Evolutionary conservation across 1,140 invertebrate species (phyloP).

Genomic region (Ostrea edulis): DNA sequence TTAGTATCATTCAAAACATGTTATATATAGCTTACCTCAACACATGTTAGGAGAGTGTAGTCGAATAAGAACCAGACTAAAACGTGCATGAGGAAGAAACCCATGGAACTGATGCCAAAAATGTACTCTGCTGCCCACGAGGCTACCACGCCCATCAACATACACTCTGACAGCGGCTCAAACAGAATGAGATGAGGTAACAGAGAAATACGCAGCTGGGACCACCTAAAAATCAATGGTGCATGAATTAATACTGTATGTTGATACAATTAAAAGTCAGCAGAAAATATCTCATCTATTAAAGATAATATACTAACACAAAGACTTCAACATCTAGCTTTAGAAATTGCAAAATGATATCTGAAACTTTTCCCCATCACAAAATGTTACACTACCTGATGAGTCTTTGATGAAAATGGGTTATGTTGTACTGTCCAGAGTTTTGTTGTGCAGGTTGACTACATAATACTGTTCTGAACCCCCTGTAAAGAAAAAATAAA

Average conservation of each 20-base stretch:
- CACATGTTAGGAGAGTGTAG: slow-evolving; percentile 92
- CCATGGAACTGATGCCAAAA: slow-evolving; percentile 92
- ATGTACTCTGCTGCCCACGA: slow-evolving; percentile 88
- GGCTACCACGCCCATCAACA: slow-evolving; percentile 91
- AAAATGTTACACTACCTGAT: slow-evolving; percentile 81
- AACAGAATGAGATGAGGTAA: slow-evolving; percentile 93
- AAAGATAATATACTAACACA: too few species aligned
- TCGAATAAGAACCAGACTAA: slow-evolving; percentile 97
- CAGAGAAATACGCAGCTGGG: slow-evolving; percentile 96
- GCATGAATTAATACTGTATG: too few species aligned
- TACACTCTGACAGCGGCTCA: slow-evolving; percentile 97
- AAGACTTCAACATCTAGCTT: too few species aligned
- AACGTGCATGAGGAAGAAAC: slow-evolving; percentile 95
- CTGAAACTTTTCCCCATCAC: not conserved
- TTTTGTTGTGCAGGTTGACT: slow-evolving; percentile 97
- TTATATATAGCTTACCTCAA: slow-evolving; percentile 84
- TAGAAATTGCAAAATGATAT: too few species aligned
- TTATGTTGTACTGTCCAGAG: slow-evolving; percentile 90
- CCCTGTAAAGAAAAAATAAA: slow-evolving; percentile 69
- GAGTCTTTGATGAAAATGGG: slow-evolving; percentile 91
- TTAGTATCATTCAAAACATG: too few species aligned
- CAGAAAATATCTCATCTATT: too few species aligned
- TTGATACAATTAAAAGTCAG: too few species aligned
- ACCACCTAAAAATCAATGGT: slow-evolving; percentile 86
- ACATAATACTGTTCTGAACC: slow-evolving; percentile 79